Conservation (phyloP, 2,113 vertebrate species). For the Panurus biarmicus region DNA sequence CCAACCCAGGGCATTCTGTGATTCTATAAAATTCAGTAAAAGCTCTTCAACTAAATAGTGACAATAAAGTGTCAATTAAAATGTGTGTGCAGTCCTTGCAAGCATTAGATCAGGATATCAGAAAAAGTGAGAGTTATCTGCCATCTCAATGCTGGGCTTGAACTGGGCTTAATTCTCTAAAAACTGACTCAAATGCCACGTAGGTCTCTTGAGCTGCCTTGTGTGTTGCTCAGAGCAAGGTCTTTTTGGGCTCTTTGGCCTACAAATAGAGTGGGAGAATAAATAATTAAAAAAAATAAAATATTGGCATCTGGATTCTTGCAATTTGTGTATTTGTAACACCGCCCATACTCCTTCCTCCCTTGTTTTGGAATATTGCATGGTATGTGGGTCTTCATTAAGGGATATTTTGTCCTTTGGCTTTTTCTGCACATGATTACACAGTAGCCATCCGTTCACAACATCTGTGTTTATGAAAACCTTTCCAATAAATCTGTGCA, state of each 20-base stretch:
- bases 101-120: neutral
- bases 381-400: constrained; percentile 14
- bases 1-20: neutral
- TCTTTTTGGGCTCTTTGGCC: neutral
- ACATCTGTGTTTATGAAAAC: constrained; percentile 63
- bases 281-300: neutral
- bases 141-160: neutral
- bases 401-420: constrained; percentile 47
- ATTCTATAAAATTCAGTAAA: neutral
- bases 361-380: constrained; percentile 12
- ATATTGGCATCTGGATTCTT: neutral
- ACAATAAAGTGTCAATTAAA: neutral
- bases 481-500: constrained; percentile 49
- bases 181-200: neutral
- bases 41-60: neutral
- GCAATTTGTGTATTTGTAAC: neutral
- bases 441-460: constrained; percentile 63
- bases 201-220: neutral
- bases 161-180: neutral
- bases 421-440: constrained; percentile 50
- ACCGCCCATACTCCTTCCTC: neutral
- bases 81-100: neutral
- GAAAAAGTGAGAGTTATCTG: neutral
- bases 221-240: neutral
- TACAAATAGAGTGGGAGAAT: neutral